These are phyloP conservation scores for Lapara coniferarum DNA, from an alignment of 2,888 invertebrate genomes.

Conservation along the genomic window DNA sequence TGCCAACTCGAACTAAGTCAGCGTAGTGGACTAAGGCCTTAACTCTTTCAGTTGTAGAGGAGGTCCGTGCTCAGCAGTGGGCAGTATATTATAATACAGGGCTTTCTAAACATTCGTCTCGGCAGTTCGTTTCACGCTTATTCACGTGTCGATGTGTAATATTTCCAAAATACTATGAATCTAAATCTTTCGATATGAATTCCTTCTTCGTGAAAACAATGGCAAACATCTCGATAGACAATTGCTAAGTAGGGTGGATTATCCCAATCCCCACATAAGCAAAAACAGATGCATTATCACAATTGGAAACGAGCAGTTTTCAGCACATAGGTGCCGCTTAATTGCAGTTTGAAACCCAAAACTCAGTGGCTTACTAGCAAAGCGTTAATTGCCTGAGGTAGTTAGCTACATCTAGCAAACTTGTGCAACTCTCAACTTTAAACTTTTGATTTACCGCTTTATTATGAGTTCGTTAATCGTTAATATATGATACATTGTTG, in stretches of 20 bases:
- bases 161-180: no score
- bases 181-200: no score
- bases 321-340: conserved; percentile 8
- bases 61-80: no score
- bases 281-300: conserved; percentile 20
- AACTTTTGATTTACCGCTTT: conserved; percentile 15
- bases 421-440: conserved; percentile 10
- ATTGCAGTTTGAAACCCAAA: conserved; percentile 20
- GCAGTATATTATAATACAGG: no score
- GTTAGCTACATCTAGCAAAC: conserved; percentile 12
- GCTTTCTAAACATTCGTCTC: no score
- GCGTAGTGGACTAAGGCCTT: no score
- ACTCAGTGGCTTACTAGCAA: conserved; percentile 21
- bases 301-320: conserved; percentile 16
- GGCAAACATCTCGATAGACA: background rate
- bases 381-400: conserved; percentile 17
- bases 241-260: background rate
- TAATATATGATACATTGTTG: background rate
- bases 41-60: no score
- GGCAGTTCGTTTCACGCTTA: no score
- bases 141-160: no score
- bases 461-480: conserved; percentile 2
- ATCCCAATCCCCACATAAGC: background rate
- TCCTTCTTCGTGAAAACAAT: background rate
- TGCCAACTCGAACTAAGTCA: no score